Evolutionary conservation across 2,797 vertebrate species (phyloP), one percentile per base, ranked within the genome.

Genomic region (Thalassophryne amazonica): DNA sequence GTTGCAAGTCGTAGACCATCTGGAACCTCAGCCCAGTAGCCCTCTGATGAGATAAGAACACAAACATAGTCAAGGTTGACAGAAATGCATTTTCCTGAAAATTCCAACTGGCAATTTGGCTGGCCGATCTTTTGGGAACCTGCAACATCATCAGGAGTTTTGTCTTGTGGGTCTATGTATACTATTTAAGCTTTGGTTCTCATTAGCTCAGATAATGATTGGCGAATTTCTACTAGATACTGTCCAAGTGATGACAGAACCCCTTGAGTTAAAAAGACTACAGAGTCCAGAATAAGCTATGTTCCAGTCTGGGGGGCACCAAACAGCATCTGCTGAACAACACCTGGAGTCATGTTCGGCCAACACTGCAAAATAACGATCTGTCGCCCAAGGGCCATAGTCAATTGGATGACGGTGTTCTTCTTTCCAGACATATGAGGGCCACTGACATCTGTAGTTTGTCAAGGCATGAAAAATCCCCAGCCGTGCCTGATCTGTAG

Each of bases 281-380:
- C 86, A 24, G 72, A 82, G n/a, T 90, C 81, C 38, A 95, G 48
- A 4, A 95, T 54, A 35, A 97, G 81, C 92, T 91, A 92, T 1
- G 91, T 89, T 5, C 94, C 94, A 1, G 84, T 66, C 45, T 91
- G 90, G 16, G 95, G 82, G 2, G 94, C 91, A 7, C 93, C 94
- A 0, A 84, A 50, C 28, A 96, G 73, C 80, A 91, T 83, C 35
- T 69, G 86, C 29, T 85, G 78, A 66, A 95, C 30, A 36, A 86
- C 69, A 13, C 5, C 8, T 3, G 57, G 27, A 5, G 45, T 70
- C 12, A 60, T 76, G 31, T 52, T 85, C 41, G 75, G 43, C 67
- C 58, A 84, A 58, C 93, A 96, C 8, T 76, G 70, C 29, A 92
- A 45, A 0, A 50, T 59, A 36, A 94, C 88, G 35, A 93, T 72